These are phyloP conservation scores for Opisthograptis luteolata DNA, from an alignment of 2,888 invertebrate genomes.

Conservation along the genomic window DNA sequence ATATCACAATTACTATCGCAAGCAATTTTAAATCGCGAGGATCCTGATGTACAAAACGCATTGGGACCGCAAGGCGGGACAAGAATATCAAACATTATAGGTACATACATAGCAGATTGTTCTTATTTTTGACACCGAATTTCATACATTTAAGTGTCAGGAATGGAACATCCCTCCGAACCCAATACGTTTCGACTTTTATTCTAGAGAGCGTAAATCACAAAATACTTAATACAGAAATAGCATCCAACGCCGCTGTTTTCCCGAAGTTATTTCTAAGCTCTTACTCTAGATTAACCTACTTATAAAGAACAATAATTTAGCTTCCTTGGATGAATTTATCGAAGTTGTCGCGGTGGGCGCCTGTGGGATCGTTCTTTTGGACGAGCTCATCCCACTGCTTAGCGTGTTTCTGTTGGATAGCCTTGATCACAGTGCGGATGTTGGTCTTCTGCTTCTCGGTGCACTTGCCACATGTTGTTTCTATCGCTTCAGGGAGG, in stretches of 20 bases:
- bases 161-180: neutral
- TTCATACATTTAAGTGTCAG: neutral
- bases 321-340: conserved; percentile 73
- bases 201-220: conserved; percentile 31
- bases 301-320: conserved; percentile 31
- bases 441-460: conserved; percentile 86
- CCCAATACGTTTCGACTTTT: neutral
- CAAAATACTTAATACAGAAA: conserved; percentile 23
- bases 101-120: too few species aligned
- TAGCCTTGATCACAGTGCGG: conserved; percentile 86
- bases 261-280: conserved; percentile 9
- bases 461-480: conserved; percentile 87
- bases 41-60: neutral
- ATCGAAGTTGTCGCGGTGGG: conserved; percentile 86
- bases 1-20: conserved; percentile 42
- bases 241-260: neutral
- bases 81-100: too few species aligned
- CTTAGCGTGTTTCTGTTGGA: conserved; percentile 87
- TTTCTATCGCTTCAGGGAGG: conserved; percentile 88
- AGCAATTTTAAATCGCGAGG: conserved; percentile 21
- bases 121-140: too few species aligned
- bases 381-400: conserved; percentile 87
- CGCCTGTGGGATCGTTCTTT: conserved; percentile 88
- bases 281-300: conserved; percentile 17
- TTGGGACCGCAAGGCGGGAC: neutral